Base-by-base conservation (phyloP, 2,797 vertebrate species). In the Borostomias antarcticus region DNA sequence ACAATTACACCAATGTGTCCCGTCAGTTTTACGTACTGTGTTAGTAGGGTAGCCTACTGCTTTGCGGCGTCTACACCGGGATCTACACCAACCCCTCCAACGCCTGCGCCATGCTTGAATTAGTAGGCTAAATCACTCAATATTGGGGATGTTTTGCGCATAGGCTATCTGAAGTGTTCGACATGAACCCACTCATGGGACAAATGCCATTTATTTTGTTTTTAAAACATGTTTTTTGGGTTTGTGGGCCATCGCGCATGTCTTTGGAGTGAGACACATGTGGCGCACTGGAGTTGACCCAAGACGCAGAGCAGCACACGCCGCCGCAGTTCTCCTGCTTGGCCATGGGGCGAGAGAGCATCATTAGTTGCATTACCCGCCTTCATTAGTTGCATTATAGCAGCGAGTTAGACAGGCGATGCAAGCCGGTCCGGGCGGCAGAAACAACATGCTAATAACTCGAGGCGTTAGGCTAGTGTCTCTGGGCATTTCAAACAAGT, bases 311-410 rank as follows among this genome's bases (percentile, higher is more conserved):
- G 28, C 25, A 37, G 40, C 61, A 58, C 63, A 62, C 62, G 64
- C 66, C 68, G 72, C 62, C 60, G 58, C 68, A 70, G 69, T 67
- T 60, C 63, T 68, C 64, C 3, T 50, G 58, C 57, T 13, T 78
- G 68, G 75, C 71, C 68, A 69, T 64, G 62, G 62, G 51, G 43
- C 70, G 74, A 75, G 61, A 54, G 45, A 33, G 50, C n/a, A n/a
- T n/a, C n/a, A n/a, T n/a, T n/a, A n/a, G n/a, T n/a, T n/a, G n/a
- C n/a, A n/a, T n/a, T n/a, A n/a, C n/a, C n/a, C n/a, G n/a, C 53
- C 76, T 77, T 83, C 81, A 82, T 87, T 84, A 86, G 74, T 72
- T 76, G 67, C 79, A 80, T 84, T 85, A 85, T 64, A 62, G 62
- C 57, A 79, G 58, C 17, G 40, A 25, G 78, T 79, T 82, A 72